Base-by-base conservation (phyloP, 2,888 invertebrate genomes). In the Eupsilia transversa region DNA sequence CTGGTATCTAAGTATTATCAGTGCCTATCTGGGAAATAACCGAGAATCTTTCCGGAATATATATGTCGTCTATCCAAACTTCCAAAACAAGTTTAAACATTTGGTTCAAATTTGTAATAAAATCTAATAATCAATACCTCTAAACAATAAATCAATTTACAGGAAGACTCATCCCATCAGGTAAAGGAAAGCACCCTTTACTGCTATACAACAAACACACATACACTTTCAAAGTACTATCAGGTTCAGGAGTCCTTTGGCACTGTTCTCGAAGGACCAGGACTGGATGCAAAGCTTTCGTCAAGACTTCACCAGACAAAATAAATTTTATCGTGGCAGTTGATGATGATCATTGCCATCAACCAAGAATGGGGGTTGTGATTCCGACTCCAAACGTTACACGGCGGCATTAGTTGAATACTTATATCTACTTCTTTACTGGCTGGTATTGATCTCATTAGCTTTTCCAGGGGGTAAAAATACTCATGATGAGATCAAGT, bases 231-330 rank as follows among this genome's bases (percentile, higher is more conserved):
- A 94, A 94, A 79, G 91, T 92, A 4, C 76, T 90, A 3, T 94
- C 94, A 10, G 80, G 83, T n/a, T 85, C 81, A 2, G 89, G 91
- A 14, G 89, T 94, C 2, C 89, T 94, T 0, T 94, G 94, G 94
- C 94, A 94, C 72, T 94, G 94, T 73, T 94, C 94, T 0, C 85
- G 93, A 43, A 86, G 94, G 33, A 91, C 90, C 20, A 89, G 92
- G 49, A 94, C 94, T 14, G 94, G 94, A 1, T 94, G 94, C 80
- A 94, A 94, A 69, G 94, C 94, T 0, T 94, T 92, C 74, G 87
- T 94, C 54, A 94, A 91, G 77, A 92, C 94, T 0, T 72, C 85
- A 2, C 89, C 90, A 0, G 84, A 91, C 33, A 84, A 88, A 54
- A 88, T 92, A 78, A 84, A 92, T 49, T 64, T 72, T 9, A 89